These are phyloP conservation scores for Pelusios castaneus DNA, from an alignment of 2,113 vertebrate species.

Conservation along the genomic window DNA sequence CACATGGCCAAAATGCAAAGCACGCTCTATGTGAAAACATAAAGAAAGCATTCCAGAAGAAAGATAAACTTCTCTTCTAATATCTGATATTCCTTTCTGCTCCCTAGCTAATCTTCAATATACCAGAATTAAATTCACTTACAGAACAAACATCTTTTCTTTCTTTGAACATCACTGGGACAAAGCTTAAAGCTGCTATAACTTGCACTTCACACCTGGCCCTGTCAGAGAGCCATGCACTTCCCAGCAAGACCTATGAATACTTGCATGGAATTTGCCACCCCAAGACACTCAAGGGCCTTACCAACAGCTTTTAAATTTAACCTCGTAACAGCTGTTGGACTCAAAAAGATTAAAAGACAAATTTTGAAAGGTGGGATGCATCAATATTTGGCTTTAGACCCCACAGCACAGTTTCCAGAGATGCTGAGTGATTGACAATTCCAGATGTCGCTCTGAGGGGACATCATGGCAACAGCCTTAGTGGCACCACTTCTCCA, in stretches of 20 bases:
- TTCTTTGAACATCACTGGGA: not conserved
- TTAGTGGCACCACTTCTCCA: conserved; percentile 17
- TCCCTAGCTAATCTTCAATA: conserved; percentile 4
- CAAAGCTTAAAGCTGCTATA: conserved; percentile 4
- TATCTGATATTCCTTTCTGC: not conserved
- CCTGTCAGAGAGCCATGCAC: not conserved
- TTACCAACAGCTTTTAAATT: not conserved
- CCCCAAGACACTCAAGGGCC: not conserved
- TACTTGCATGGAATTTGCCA: not conserved
- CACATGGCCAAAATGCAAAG: conserved; percentile 33
- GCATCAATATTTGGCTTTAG: not conserved
- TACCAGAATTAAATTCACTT: conserved; percentile 7
- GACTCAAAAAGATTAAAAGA: not conserved
- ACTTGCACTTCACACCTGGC: not conserved
- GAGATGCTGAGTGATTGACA: not conserved
- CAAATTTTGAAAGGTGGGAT: not conserved
- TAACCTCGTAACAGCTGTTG: not conserved
- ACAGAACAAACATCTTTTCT: not conserved
- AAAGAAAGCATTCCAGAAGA: conserved; percentile 13
- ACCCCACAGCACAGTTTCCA: not conserved
- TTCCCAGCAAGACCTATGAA: not conserved
- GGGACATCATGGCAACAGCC: conserved; percentile 33
- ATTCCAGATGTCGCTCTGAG: conserved; percentile 37
- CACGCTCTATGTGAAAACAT: conserved; percentile 13
- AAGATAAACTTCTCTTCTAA: conserved; percentile 6